A percentile compares a stretch with the other conserved stretches of the same genome.
Conservation (phyloP, 2,113 vertebrate species). For the Cariama cristata region DNA sequence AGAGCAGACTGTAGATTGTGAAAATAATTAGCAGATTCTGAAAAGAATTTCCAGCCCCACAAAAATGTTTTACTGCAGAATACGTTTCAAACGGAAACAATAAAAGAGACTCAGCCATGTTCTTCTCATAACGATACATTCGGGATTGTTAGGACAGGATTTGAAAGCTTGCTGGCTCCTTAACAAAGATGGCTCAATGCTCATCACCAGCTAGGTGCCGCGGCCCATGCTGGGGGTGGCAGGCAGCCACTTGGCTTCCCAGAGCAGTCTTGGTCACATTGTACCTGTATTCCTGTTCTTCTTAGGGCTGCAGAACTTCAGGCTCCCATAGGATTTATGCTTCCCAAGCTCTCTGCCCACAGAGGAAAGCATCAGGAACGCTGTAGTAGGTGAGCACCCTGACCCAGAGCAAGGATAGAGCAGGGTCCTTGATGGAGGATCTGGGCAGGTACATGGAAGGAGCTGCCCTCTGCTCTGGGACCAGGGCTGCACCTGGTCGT, state of each 20-base stretch:
- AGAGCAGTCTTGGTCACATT: accelerated
- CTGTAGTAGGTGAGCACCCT: not conserved
- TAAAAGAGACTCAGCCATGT: not conserved
- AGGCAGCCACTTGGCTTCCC: not conserved
- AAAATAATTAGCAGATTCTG: slow-evolving; percentile 62
- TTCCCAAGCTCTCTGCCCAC: not conserved
- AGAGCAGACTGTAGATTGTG: slow-evolving; percentile 42
- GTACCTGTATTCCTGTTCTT: not conserved
- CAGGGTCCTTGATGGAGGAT: not conserved
- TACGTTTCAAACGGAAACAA: slow-evolving; percentile 7
- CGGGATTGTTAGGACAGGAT: not conserved
- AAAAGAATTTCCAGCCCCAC: slow-evolving; percentile 49
- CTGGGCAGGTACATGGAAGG: accelerated
- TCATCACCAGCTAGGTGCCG: not conserved
- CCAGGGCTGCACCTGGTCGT: not conserved
- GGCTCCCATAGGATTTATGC: accelerated
- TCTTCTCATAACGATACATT: not conserved
- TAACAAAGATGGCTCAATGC: not conserved
- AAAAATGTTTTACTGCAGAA: slow-evolving; percentile 52
- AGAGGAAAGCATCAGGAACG: not conserved
- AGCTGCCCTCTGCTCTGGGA: not conserved
- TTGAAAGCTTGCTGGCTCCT: slow-evolving; percentile 4
- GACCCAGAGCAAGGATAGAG: not conserved
- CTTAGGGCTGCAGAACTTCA: not conserved
- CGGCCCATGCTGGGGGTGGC: not conserved